Base-by-base conservation (phyloP, 2,888 invertebrate species). In the Acholoe squamosa region DNA sequence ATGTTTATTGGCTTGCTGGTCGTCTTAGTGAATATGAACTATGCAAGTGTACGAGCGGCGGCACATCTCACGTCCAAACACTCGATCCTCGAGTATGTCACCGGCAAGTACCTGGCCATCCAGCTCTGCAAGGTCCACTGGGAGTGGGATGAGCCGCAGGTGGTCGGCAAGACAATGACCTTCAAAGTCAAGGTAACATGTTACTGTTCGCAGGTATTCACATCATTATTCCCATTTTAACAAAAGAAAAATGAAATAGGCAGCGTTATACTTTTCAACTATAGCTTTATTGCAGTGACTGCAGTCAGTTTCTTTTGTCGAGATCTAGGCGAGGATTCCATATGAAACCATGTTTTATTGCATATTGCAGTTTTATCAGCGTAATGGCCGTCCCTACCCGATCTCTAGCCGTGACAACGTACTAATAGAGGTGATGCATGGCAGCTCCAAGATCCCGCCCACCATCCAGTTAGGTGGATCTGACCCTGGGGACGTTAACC, bases 311-410 rank as follows among this genome's bases (percentile, higher is more conserved):
- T n/a, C n/a, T n/a, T n/a, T n/a, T n/a, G n/a, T n/a, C n/a, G n/a
- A n/a, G n/a, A n/a, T n/a, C n/a, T n/a, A n/a, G n/a, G n/a, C n/a
- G n/a, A n/a, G n/a, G n/a, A n/a, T n/a, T n/a, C n/a, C n/a, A n/a
- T n/a, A n/a, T n/a, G n/a, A 25, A 14, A 34, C 31, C 3, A 10
- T 76, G 34, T 16, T 19, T 7, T 33, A 14, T 76, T 84, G 34
- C 67, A 1, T 33, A 28, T 89, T 91, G 1, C 90, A 92, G 92
- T 91, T 92, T 86, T 98, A 97, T 96, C 98, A 98, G 96, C 97
- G 98, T 92, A 98, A 98, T 96, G 98, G 98, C 34, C 98, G 98
- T 95, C 98, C 98, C 93, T 99, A 98, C 97, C 98, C 98, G 93
- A 98, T 99, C 95, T 98, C 98, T 96, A 98, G 98, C 96, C 98